Base-by-base conservation (phyloP, 2,888 invertebrate genomes). In the Erannis defoliaria region DNA sequence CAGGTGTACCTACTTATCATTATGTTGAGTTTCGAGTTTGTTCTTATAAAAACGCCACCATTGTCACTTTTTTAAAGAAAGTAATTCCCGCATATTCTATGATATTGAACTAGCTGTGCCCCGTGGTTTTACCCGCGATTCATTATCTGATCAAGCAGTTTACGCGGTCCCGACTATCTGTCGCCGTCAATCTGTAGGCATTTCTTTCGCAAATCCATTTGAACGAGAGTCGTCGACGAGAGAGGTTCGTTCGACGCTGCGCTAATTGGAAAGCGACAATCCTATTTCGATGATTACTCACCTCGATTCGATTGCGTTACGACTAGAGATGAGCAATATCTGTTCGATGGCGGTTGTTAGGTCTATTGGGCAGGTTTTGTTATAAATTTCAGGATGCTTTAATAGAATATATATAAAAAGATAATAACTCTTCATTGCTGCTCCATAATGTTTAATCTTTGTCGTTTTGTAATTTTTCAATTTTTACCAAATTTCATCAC, bases 191-290 rank as follows among this genome's bases (percentile, higher is more conserved):
- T 54, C 55, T 50, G 55, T 21, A 63, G 63, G 43, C 19, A 49
- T 62, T 63, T 63, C 56, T 63, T 67, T 59, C 49, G 42, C 19
- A 5, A 46, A 37, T 46, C 37, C 33, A 49, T 42, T 49, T 26
- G 49, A 14, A 19, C 14, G 59, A 62, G 74, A 70, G 74, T 74
- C 75, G 79, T 82, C 79, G 78, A 66, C 68, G 74, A 68, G 71
- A 73, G 76, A 73, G 72, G 72, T 74, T 74, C 76, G 75, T 67
- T 80, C 81, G 84, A 84, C 84, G 77, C 77, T 70, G 72, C 80
- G 75, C 83, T 90, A 90, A 90, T 90, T 90, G 89, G 86, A 89
- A 88, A 88, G 80, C 87, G 88, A 86, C 88, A 90, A 90, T 90
- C 90, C 89, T 85, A 89, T 89, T 86, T 82, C 84, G 79, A 84